Conservation (phyloP, 2,797 vertebrate genomes). For the Hemitrygon akajei region DNA sequence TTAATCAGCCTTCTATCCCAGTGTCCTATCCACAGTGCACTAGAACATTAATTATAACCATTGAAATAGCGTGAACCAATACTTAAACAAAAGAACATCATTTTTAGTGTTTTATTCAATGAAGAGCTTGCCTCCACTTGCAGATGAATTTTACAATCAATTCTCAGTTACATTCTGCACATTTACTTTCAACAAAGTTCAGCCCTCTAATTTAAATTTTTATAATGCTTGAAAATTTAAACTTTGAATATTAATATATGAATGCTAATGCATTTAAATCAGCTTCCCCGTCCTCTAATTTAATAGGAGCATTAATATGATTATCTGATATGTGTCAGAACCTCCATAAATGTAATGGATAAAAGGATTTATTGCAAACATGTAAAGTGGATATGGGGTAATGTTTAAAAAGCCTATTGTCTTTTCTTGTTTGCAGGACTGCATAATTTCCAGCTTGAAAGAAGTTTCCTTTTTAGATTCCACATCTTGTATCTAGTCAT, state of each 20-base stretch:
- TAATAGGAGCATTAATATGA: not conserved
- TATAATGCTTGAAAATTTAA: not conserved
- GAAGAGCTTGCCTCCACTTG: not conserved
- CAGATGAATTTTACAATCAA: not conserved
- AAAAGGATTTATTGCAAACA: not conserved
- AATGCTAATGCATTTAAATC: not conserved
- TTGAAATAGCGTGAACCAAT: not conserved
- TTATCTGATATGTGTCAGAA: not conserved
- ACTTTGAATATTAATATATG: not conserved
- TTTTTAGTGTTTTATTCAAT: not conserved
- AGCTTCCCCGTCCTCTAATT: not conserved
- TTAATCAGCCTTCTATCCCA: not conserved
- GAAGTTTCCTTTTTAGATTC: not conserved
- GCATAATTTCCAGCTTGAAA: not conserved
- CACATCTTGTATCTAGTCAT: not conserved
- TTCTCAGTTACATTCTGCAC: not conserved
- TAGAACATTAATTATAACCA: not conserved
- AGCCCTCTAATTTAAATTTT: not conserved
- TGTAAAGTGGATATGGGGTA: not conserved
- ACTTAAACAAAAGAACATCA: not conserved
- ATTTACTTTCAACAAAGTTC: not conserved
- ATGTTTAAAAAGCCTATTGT: not conserved
- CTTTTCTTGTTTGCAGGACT: not conserved
- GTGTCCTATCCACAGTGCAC: not conserved
- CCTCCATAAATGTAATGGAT: not conserved